Evolutionary conservation across 1,140 invertebrate species (phyloP).

Genomic region (Eurosta solidaginis): DNA sequence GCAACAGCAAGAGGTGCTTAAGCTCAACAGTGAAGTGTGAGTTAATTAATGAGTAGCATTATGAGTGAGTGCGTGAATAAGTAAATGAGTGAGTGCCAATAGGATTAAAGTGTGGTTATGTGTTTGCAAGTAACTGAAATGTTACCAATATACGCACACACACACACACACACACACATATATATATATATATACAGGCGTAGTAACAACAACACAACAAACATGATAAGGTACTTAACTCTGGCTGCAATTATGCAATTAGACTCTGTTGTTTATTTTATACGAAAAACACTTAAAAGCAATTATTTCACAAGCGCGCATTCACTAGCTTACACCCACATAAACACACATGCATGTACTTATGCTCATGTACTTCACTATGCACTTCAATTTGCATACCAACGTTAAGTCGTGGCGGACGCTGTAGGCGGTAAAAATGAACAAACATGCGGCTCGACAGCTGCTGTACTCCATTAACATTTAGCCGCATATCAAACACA

Average conservation of each 20-base stretch:
- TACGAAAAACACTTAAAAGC: constrained; percentile 29
- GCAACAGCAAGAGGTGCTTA: background rate
- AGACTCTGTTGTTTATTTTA: constrained; percentile 49
- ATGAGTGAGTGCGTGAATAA: background rate
- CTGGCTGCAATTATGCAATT: constrained; percentile 58
- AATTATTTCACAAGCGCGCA: constrained; percentile 3
- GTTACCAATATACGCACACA: background rate
- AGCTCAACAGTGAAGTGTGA: background rate
- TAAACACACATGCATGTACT: background rate
- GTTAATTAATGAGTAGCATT: background rate
- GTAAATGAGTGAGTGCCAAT: background rate
- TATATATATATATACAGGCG: background rate
- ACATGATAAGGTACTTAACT: constrained; percentile 50
- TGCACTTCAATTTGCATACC: background rate
- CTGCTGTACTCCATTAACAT: constrained; percentile 3
- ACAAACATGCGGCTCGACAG: background rate
- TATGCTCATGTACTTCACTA: too few species aligned
- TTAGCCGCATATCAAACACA: background rate
- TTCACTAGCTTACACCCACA: background rate
- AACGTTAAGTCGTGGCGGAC: background rate
- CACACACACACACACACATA: background rate
- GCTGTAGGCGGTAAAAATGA: background rate
- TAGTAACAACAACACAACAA: constrained; percentile 40
- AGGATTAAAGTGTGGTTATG: background rate
- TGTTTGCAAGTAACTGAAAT: background rate